Conservation (phyloP, 2,888 invertebrate species). For the Cryptosula pallasiana region DNA sequence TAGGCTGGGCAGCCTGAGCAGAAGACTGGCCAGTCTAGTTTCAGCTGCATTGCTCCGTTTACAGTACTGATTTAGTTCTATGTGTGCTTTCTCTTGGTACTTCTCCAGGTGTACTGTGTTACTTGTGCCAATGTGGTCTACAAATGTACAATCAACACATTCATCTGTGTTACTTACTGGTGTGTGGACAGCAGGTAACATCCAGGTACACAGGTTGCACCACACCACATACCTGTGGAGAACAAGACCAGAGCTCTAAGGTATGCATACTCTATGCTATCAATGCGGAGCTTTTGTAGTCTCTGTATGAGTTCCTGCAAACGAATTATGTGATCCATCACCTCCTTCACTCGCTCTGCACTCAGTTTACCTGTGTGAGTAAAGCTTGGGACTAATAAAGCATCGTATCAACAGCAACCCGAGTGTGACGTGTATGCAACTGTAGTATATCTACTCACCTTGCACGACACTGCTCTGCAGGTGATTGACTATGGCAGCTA, state of each 20-base stretch:
- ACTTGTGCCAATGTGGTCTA: conserved; percentile 58
- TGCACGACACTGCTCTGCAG: conserved; percentile 69
- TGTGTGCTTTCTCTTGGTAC: conserved; percentile 63
- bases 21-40: conserved; percentile 91
- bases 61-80: conserved; percentile 56
- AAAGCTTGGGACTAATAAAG: no score
- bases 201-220: no score
- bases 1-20: conserved; percentile 57
- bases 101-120: conserved; percentile 59
- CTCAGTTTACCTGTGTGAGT: conserved; percentile 50
- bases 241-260: conserved; percentile 78
- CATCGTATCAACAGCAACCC: no score
- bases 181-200: no score
- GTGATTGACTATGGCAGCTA: conserved; percentile 76
- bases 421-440: no score
- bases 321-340: conserved; percentile 73
- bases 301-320: conserved; percentile 75
- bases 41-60: conserved; percentile 58
- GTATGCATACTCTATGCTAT: conserved; percentile 80
- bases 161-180: no score
- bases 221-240: conserved; percentile 64
- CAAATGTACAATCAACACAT: no score
- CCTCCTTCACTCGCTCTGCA: conserved; percentile 50
- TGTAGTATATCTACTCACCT: conserved; percentile 55
- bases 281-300: conserved; percentile 69